Evolutionary conservation across 2,888 invertebrate genomes (phyloP), one percentile per base, ranked within the genome.

Genomic region (Clepsis dumicolana): DNA sequence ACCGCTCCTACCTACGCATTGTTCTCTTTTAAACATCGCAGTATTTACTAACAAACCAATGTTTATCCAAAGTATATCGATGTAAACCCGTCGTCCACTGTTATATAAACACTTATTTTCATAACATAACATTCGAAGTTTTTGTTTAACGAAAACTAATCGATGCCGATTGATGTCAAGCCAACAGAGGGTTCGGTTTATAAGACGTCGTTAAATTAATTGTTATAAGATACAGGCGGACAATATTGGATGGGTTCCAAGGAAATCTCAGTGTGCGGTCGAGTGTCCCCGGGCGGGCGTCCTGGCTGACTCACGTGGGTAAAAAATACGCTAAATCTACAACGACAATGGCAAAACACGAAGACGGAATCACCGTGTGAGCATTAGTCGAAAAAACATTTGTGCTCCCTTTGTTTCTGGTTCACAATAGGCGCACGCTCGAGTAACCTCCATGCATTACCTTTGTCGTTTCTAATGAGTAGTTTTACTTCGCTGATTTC

Each of bases 31-130:
- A 84, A 80, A 84, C 82, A 87, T 78, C 78, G 77, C 75, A 74
- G 74, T 89, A 88, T 90, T 90, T 90, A 88, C 84, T 79, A 88
- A 88, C 83, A 85, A 64, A 71, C 64, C 62, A 64, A 65, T 83
- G 82, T 84, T 85, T 85, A 81, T 80, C 76, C 76, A 78, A 74
- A 75, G 77, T 75, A 76, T 74, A 63, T 63, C 63, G 63, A 64
- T 62, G 56, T 64, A 69, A 65, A 64, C 64, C 57, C 64, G 56
- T 57, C 54, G 53, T 61, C 54, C 60, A 50, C 52, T 68, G 68
- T 71, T 71, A 71, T 71, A 68, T 68, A 62, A 68, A 68, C 68
- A 68, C 44, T 41, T 68, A 53, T 60, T 41, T 65, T 59, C 57
- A 68, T 64, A 68, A 71, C 68, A 65, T 62, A 68, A 68, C 68